Evolutionary conservation across 2,797 vertebrate genomes (phyloP), one percentile per base, ranked within the genome.

Genomic region (Melanotaenia trifasciata): DNA sequence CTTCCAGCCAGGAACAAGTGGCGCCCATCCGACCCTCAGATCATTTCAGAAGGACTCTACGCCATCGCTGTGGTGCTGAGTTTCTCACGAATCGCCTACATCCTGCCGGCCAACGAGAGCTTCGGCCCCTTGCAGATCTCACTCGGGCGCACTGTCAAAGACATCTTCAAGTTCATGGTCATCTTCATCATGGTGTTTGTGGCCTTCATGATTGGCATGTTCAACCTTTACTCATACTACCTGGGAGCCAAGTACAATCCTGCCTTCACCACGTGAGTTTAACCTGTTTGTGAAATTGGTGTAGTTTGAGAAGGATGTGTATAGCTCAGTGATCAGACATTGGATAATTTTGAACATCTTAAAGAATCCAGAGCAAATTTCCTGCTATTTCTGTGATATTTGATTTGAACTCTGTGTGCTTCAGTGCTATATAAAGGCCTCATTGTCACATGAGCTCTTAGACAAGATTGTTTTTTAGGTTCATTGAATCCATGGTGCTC

Each of bases 141-240:
- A 2, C 84, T 99, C 86, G 97, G 97, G 13, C 96, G 97, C 84
- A 99, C 97, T 0, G 97, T 98, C 84, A 99, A 99, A 90, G 97
- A 99, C 74, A 99, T 99, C 94, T 98, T 99, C 94, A 99, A 99
- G 94, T 99, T 99, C 93, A 99, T 99, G 97, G 97, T 99, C 92
- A 99, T 99, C 93, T 99, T 99, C 94, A 99, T 98, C 89, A 98
- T 98, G 97, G 97, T 99, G 73, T 99, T 99, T 78, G 97, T 99
- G 82, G 97, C 97, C 88, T 99, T 99, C 93, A 99, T 99, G 97
- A 98, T 99, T 2, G 97, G 97, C 79, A 99, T 99, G 97, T 98
- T 98, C 94, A 99, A 99, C 92, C 94, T 99, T 40, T 99, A 99
- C 79, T 99, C 97, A 0, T 98, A 98, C 94, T 99, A 99, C 93